Percentiles rank a stretch among this genome's conserved stretches.
phyloP scores from a whole-genome alignment of 2,113 vertebrate genomes.

The Limnothrissa miodon region DNA sequence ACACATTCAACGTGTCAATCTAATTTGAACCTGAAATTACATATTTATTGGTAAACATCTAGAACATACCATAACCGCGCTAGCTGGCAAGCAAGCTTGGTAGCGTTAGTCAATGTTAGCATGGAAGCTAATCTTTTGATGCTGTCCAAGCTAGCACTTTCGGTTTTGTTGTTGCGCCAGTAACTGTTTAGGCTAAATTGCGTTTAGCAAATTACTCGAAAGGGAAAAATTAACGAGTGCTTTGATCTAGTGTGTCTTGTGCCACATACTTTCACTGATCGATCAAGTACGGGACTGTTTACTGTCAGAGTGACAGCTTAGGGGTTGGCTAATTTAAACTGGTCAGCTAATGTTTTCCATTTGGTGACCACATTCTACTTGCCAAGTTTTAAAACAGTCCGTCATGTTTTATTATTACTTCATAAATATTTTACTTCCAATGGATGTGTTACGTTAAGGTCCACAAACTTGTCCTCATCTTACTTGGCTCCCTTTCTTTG shows the following conservation, averaged over 20 bases:
- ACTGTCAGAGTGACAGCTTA: not conserved
- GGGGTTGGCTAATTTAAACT: not conserved
- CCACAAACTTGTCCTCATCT: not conserved
- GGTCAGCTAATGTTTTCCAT: not conserved
- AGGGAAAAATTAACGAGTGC: not conserved
- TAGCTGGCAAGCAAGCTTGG: slow-evolving; percentile 15
- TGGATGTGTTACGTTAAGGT: not conserved
- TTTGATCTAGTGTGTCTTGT: not conserved
- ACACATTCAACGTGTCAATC: not conserved
- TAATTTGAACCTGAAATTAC: not conserved
- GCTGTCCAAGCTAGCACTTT: slow-evolving; percentile 30
- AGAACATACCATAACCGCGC: slow-evolving; percentile 10
- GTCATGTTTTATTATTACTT: not conserved
- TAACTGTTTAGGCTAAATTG: not conserved
- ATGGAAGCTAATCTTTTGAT: not conserved
- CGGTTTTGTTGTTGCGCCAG: slow-evolving; percentile 31
- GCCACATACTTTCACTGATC: not conserved
- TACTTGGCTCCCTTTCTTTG: not conserved
- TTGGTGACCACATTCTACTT: not conserved
- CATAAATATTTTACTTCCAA: not conserved
- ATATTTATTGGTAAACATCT: not conserved
- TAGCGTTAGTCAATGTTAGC: slow-evolving; percentile 12
- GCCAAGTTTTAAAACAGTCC: not conserved
- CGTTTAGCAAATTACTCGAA: not conserved
- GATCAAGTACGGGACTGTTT: not conserved